phyloP scores from a whole-genome alignment of 2,888 invertebrate species.

The Phyllotreta cruciferae region DNA sequence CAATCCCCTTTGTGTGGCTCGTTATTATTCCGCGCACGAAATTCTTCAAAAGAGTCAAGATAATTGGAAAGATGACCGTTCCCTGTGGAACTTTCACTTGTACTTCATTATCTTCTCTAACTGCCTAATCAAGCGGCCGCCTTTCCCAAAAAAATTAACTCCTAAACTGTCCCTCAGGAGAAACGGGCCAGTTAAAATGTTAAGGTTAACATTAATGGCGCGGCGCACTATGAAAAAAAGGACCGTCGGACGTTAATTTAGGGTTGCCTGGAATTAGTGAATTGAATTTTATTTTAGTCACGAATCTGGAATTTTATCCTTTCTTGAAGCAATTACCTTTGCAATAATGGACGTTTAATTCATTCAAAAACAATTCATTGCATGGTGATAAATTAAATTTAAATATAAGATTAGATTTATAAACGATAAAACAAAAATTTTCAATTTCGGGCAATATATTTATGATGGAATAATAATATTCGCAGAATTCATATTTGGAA shows the following conservation, averaged over 20 bases:
- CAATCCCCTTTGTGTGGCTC: conserved; percentile 10
- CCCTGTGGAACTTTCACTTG: conserved; percentile 27
- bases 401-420: too few relatives aligned
- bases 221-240: conserved; percentile 1
- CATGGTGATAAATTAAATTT: too few relatives aligned
- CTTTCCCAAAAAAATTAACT: conserved; percentile 23
- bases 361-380: too few relatives aligned
- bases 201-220: conserved; percentile 21
- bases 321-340: too few relatives aligned
- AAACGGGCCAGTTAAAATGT: conserved; percentile 7
- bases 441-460: too few relatives aligned
- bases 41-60: conserved; percentile 20
- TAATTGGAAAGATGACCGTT: conserved; percentile 30
- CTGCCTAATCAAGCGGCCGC: conserved; percentile 25
- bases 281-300: conserved; percentile 29
- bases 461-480: too few relatives aligned
- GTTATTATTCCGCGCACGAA: conserved; percentile 16
- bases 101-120: conserved; percentile 28
- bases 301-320: too few relatives aligned
- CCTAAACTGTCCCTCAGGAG: conserved; percentile 19
- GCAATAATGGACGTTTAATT: too few relatives aligned
- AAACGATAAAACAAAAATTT: too few relatives aligned
- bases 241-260: conserved; percentile 17
- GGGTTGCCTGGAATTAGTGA: conserved; percentile 26
- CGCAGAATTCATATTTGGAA: conserved; percentile 5